Conservation (phyloP, 2,797 vertebrate species). For the Halcyon badia region DNA sequence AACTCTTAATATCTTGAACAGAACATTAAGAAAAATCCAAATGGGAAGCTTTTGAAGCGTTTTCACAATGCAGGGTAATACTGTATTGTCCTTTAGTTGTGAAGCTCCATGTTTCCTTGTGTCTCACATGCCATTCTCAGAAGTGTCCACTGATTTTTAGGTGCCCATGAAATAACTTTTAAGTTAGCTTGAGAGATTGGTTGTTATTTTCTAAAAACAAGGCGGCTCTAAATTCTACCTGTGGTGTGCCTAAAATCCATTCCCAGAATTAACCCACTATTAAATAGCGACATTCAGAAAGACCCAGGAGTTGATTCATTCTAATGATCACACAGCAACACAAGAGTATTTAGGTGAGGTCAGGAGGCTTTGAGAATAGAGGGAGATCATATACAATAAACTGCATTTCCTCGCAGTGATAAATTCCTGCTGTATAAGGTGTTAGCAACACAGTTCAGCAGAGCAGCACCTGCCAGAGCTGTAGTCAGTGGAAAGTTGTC, state of each 20-base stretch:
- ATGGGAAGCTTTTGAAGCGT: neutral
- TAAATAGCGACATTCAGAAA: neutral
- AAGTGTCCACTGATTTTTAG: neutral
- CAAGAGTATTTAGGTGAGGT: neutral
- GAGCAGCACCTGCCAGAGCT: neutral
- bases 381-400: neutral
- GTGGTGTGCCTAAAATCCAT: neutral
- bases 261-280: neutral
- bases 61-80: neutral
- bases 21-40: neutral
- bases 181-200: neutral
- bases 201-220: neutral
- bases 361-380: neutral
- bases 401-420: neutral
- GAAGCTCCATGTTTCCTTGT: neutral
- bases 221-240: neutral
- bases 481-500: neutral
- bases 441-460: neutral
- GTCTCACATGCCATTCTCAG: neutral
- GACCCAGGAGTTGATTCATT: neutral
- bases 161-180: neutral
- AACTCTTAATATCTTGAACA: neutral
- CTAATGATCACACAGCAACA: neutral
- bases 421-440: neutral
- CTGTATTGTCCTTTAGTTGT: accelerated